These are phyloP conservation scores for Ariolimax columbianus DNA, from an alignment of 2,888 invertebrate species.

Conservation along the genomic window DNA sequence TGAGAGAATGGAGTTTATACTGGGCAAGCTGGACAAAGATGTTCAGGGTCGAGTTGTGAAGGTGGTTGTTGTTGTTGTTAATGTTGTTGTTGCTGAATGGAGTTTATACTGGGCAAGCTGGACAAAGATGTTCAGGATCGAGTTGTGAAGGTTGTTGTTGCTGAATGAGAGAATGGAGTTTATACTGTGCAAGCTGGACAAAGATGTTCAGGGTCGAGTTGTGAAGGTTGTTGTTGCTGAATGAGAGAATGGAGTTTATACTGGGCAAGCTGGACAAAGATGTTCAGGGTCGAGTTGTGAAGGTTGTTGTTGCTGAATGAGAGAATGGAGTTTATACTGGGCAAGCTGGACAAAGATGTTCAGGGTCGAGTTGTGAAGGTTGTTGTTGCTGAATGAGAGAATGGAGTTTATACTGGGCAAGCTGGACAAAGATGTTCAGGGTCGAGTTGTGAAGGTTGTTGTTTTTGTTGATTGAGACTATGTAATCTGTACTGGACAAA, in stretches of 20 bases:
- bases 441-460: conserved; percentile 74
- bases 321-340: conserved; percentile 90
- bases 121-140: conserved; percentile 73
- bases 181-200: conserved; percentile 87
- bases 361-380: conserved; percentile 75
- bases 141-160: conserved; percentile 76
- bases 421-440: conserved; percentile 80
- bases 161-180: conserved; percentile 91
- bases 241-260: conserved; percentile 91
- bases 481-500: no score
- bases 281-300: conserved; percentile 69
- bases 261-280: conserved; percentile 85
- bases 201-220: conserved; percentile 68
- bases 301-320: conserved; percentile 88
- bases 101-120: conserved; percentile 89
- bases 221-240: conserved; percentile 82
- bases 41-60: conserved; percentile 71
- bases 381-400: conserved; percentile 91
- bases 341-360: conserved; percentile 82
- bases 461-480: no score
- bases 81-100: no score
- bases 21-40: conserved; percentile 84
- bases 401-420: conserved; percentile 90
- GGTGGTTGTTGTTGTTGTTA: no score
- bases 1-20: conserved; percentile 90